These are phyloP conservation scores for Tetramorium bicarinatum DNA, from an alignment of 2,888 invertebrate species.

Conservation along the genomic window DNA sequence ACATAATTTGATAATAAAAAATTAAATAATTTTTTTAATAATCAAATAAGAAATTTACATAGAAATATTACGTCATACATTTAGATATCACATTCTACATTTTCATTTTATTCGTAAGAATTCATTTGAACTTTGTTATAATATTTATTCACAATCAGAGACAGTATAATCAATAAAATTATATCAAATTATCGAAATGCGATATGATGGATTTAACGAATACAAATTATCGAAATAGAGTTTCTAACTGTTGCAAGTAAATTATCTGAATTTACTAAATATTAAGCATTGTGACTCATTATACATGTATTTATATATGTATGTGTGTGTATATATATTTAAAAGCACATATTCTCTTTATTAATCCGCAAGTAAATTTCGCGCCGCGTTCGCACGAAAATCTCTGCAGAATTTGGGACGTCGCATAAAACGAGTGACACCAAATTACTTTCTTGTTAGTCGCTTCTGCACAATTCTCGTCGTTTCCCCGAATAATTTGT, in stretches of 20 bases:
- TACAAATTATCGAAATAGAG: slow-evolving; percentile 32
- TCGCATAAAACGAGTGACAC: slow-evolving; percentile 47
- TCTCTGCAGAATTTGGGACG: slow-evolving; percentile 31
- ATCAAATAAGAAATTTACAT: not conserved
- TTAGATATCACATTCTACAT: slow-evolving; percentile 1
- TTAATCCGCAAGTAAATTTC: slow-evolving; percentile 42
- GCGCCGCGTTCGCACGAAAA: slow-evolving; percentile 28
- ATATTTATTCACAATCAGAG: slow-evolving; percentile 32
- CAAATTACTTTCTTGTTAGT: slow-evolving; percentile 52
- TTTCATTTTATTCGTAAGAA: not conserved
- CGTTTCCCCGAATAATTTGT: slow-evolving; percentile 54
- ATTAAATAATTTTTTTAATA: no score
- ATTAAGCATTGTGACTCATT: not conserved
- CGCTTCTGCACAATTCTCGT: slow-evolving; percentile 47
- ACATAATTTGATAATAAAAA: not conserved
- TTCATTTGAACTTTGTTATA: not conserved
- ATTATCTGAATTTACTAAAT: slow-evolving; percentile 33
- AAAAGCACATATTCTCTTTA: slow-evolving; percentile 12
- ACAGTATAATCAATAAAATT: slow-evolving; percentile 34
- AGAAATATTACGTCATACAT: not conserved
- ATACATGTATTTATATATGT: not conserved
- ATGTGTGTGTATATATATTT: not conserved
- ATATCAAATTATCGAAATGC: slow-evolving; percentile 18
- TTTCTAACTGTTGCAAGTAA: slow-evolving; percentile 30
- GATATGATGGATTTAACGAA: slow-evolving; percentile 19